Base-by-base conservation (phyloP, 2,888 invertebrate genomes). In the Keiferia lycopersicella region DNA sequence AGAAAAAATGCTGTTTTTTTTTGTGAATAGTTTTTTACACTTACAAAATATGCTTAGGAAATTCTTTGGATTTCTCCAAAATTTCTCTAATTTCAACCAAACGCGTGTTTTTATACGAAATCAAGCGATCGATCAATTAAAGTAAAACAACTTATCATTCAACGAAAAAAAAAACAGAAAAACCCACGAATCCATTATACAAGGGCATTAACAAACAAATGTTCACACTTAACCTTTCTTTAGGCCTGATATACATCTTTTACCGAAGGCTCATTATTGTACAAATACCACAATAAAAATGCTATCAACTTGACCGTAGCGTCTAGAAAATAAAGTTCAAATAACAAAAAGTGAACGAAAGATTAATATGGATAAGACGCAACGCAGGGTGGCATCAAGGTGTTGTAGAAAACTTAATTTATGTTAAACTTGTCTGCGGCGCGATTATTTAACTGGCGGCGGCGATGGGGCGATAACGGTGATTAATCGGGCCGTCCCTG, bases 201-300 rank as follows among this genome's bases (percentile, higher is more conserved):
- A 81, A 82, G 82, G 81, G 83, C 87, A 88, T 90, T 89, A 87
- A 89, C 89, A 88, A 90, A 91, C 91, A 90, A 90, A 90, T 90
- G 90, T 90, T 90, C 87, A 90, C 91, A 90, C 89, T 90, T 89
- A 89, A 90, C 90, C 88, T 90, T 87, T 88, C 88, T 88, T 87
- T 86, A 80, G 78, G 78, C 75, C 78, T 78, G 88, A 88, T 88
- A 88, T 85, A 83, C 83, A 90, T 88, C 89, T 87, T 81, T 84
- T 78, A 83, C 81, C 83, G 86, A 84, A 83, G 82, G 79, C 82
- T 89, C 86, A 88, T 88, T 89, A 89, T 87, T 84, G 84, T 80
- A 63, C 61, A 70, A 69, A 75, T 68, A 74, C 81, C 70, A 68
- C 72, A 14, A 71, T 74, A 66, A 26, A 45, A 41, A 38, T 66